Base-by-base conservation (phyloP, 92 coral and sea anemone species). In the Paragorgia papillata region DNA sequence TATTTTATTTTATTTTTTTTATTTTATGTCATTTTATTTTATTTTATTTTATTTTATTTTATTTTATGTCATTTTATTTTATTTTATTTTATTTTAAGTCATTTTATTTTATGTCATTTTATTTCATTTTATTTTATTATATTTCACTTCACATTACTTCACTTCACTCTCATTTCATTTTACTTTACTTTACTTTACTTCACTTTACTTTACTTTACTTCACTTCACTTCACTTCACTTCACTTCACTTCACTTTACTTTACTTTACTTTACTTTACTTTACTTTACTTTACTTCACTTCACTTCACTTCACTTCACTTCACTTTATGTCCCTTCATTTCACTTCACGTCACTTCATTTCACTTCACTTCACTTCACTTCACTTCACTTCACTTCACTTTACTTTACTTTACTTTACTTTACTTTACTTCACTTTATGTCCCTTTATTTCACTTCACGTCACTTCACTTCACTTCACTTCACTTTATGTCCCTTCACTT, bases 181-280 rank as follows among this genome's bases (percentile, higher is more conserved):
- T 10, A 4, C 43, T 10, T 4, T 37, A 4, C 10, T 37, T 12
- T 13, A 2, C 39, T 51, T 1, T 9, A 18, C n/a, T 9, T 59
- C 28, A n/a, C 20, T 35, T 20, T 76, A n/a, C 44, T 74, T 53
- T 30, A 9, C 43, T 69, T 25, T 69, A 48, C 30, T 31, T 24
- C 9, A 19, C 0, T 55, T 20, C 17, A 12, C 39, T 20, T 32
- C 33, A 15, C 54, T 56, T 26, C 26, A 39, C 7, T 33, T 19
- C n/a, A 17, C 10, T 21, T 22, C 28, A 24, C 12, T 33, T 2
- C 1, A 43, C 12, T 46, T 8, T n/a, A 5, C 25, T 22, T 73
- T 34, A 17, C 9, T 40, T 25, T 29, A 33, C 10, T 4, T 21
- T 13, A 0, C 27, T 26, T 46, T 12, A 20, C 32, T 61, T 25